These are phyloP conservation scores for Lagodon rhomboides DNA, from an alignment of 2,797 vertebrate genomes.

Conservation along the genomic window DNA sequence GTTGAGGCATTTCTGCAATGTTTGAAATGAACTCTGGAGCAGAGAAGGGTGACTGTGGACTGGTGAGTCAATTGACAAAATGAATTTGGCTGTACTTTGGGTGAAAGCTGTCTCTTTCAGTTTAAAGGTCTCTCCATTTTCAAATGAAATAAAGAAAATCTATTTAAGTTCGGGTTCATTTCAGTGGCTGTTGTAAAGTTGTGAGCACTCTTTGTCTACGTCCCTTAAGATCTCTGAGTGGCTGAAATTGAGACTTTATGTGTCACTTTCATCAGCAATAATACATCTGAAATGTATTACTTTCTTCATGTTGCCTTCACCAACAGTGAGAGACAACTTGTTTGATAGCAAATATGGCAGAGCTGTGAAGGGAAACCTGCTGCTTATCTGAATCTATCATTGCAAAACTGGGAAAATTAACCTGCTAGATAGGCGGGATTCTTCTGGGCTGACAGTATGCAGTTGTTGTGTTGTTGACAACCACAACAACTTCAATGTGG, in stretches of 20 bases:
- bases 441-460: background rate
- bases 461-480: constrained; percentile 3
- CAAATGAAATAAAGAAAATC: background rate
- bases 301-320: background rate
- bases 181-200: background rate
- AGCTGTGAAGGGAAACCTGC: constrained; percentile 12
- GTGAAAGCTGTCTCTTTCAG: constrained; percentile 26
- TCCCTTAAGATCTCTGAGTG: background rate
- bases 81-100: constrained; percentile 23
- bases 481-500: no score
- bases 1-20: constrained; percentile 50
- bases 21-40: constrained; percentile 52
- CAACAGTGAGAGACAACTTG: background rate
- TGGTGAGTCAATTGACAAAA: constrained; percentile 35
- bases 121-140: background rate
- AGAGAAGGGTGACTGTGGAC: constrained; percentile 30
- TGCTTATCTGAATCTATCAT: background rate
- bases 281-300: background rate
- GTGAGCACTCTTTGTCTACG: background rate
- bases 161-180: background rate
- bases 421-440: background rate
- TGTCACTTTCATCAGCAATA: background rate
- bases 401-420: constrained; percentile 5
- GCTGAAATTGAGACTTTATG: background rate
- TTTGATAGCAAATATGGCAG: constrained; percentile 10